A percentile compares a stretch with the other conserved stretches of the same genome.
phyloP scores from a whole-genome alignment of 1,140 invertebrate species.

The Zaprionus davidi region DNA sequence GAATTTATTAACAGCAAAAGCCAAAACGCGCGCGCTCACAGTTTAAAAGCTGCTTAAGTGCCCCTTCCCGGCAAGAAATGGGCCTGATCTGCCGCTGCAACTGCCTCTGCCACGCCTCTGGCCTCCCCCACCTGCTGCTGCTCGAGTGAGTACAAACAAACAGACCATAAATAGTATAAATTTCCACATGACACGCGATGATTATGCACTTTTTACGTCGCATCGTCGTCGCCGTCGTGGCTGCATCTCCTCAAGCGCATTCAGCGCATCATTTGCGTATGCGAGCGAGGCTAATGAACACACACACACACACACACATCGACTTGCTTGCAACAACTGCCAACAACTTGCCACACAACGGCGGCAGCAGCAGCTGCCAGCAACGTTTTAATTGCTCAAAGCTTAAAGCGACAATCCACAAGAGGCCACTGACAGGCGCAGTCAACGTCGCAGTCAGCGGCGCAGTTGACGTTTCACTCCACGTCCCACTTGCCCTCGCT shows the following conservation, averaged over 20 bases:
- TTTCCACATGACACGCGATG: constrained; percentile 82
- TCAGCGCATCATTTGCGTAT: constrained; percentile 46
- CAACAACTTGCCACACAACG: constrained; percentile 39
- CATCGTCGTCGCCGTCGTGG: constrained; percentile 13
- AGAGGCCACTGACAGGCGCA: neutral
- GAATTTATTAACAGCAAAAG: constrained; percentile 74
- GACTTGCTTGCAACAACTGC: constrained; percentile 27
- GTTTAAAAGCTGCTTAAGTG: constrained; percentile 63
- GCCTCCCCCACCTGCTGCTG: constrained; percentile 14
- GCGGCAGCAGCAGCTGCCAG: constrained; percentile 3
- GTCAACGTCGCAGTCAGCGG: neutral
- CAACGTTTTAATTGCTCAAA: constrained; percentile 78
- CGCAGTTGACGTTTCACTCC: neutral
- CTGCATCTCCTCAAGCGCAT: constrained; percentile 53
- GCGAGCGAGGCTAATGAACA: constrained; percentile 23
- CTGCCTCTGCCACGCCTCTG: constrained; percentile 4
- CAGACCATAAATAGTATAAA: constrained; percentile 83
- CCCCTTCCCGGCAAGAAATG: constrained; percentile 32
- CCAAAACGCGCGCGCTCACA: constrained; percentile 26
- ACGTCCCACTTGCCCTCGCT: neutral
- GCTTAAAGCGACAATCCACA: constrained; percentile 58
- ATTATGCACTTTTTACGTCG: constrained; percentile 72
- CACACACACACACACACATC: neutral
- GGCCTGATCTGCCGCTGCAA: constrained; percentile 22
- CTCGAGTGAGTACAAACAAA: constrained; percentile 70